Percentiles rank a stretch among this genome's conserved stretches.
phyloP scores from a whole-genome alignment of 2,113 vertebrate species.

The Pollimyrus isidori region DNA sequence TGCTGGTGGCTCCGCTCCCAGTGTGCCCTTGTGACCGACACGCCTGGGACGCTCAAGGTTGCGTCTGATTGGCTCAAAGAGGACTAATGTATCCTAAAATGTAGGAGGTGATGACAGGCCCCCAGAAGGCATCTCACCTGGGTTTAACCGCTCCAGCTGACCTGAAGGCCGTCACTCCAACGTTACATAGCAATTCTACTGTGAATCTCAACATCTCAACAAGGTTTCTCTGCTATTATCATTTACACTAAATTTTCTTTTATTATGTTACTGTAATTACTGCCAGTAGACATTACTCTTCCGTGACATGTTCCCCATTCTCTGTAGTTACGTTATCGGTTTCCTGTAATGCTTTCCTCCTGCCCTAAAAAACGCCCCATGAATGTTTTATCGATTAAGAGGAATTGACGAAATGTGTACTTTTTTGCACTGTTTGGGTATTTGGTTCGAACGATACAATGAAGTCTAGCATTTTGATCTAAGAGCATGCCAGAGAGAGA shows the following conservation, averaged over 20 bases:
- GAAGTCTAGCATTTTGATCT: not conserved
- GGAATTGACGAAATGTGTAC: not conserved
- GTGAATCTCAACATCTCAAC: not conserved
- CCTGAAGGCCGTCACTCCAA: no score
- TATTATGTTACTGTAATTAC: not conserved
- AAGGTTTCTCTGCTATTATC: not conserved
- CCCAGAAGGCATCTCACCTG: not conserved
- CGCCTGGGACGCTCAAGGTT: not conserved
- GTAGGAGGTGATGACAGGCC: no score
- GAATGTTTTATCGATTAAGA: not conserved
- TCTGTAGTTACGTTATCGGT: not conserved
- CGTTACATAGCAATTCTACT: not conserved
- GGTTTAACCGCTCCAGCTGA: not conserved
- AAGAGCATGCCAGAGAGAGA: not conserved
- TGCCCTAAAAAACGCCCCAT: not conserved
- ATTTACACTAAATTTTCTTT: slow-evolving; percentile 3
- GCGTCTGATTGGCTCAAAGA: not conserved
- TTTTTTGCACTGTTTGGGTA: not conserved
- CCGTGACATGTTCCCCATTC: not conserved
- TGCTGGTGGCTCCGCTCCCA: not conserved
- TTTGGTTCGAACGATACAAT: not conserved
- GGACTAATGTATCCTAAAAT: not conserved
- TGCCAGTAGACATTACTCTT: not conserved
- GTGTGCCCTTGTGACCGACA: not conserved
- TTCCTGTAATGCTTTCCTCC: not conserved